These are phyloP conservation scores for Troides oblongomaculatus DNA, from an alignment of 2,888 invertebrate species.

Conservation along the genomic window DNA sequence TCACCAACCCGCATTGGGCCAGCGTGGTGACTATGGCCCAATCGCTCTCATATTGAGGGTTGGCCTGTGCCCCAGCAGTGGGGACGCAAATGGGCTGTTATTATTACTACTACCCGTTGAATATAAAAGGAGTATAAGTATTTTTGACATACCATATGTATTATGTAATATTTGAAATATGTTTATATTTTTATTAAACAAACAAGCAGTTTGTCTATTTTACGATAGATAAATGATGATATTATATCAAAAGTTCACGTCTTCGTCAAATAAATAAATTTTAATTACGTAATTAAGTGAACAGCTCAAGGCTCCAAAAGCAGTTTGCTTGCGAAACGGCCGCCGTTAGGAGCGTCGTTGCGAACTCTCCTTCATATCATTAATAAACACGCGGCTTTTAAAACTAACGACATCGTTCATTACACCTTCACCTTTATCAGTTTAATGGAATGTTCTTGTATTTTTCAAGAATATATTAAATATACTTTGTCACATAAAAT, in stretches of 20 bases:
- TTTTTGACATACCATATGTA: too few species aligned
- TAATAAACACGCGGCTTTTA: constrained; percentile 14
- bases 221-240: not conserved
- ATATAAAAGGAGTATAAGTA: too few species aligned
- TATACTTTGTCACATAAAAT: too few species aligned
- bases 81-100: too few species aligned
- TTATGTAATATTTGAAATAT: too few species aligned
- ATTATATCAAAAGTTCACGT: not conserved
- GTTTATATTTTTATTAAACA: too few species aligned
- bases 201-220: too few species aligned
- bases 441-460: not conserved
- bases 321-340: constrained; percentile 25
- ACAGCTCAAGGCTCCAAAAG: constrained; percentile 24
- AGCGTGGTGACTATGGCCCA: too few species aligned
- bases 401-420: constrained; percentile 13
- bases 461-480: not conserved
- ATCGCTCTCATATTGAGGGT: too few species aligned
- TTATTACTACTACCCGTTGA: too few species aligned
- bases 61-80: too few species aligned
- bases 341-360: constrained; percentile 10
- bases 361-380: constrained; percentile 27
- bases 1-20: too few species aligned
- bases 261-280: not conserved
- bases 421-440: constrained; percentile 3
- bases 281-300: constrained; percentile 9